Evolutionary conservation across 2,113 vertebrate species (phyloP).

Genomic region (Labeo rohita): DNA sequence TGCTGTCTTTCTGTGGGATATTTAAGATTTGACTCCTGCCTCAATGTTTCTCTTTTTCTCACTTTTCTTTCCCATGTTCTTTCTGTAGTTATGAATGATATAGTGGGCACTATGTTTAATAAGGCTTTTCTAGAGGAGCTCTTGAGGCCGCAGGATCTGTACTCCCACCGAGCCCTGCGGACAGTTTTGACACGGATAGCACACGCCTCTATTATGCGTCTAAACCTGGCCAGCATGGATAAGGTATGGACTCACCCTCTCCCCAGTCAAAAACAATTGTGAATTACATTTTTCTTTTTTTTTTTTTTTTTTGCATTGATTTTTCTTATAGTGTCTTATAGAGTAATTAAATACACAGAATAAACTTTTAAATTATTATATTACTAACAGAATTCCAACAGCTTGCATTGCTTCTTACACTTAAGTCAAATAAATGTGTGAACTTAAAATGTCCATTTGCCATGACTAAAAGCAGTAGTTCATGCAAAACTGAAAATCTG

Average conservation of each 20-base stretch:
- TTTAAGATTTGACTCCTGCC: neutral
- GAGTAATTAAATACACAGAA: too few relatives aligned
- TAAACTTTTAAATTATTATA: too few relatives aligned
- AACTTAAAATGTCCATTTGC: too few relatives aligned
- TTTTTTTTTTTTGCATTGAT: neutral
- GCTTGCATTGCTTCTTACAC: too few relatives aligned
- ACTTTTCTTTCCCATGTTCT: neutral
- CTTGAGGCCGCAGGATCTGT: slow-evolving; percentile 90
- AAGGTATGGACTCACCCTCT: slow-evolving; percentile 75
- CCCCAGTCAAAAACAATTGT: neutral
- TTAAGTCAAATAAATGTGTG: too few relatives aligned
- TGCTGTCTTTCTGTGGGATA: neutral
- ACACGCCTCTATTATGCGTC: slow-evolving; percentile 91
- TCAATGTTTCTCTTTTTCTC: neutral
- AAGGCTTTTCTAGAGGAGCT: slow-evolving; percentile 89
- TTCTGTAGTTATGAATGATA: slow-evolving; percentile 87
- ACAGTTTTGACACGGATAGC: slow-evolving; percentile 88
- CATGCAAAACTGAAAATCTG: too few relatives aligned
- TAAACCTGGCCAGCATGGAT: slow-evolving; percentile 94
- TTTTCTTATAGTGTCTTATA: too few relatives aligned
- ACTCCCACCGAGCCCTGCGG: slow-evolving; percentile 87
- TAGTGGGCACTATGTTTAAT: slow-evolving; percentile 89
- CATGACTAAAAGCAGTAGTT: too few relatives aligned
- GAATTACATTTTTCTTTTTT: neutral
- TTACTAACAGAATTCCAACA: too few relatives aligned